Evolutionary conservation across 2,888 invertebrate species (phyloP), one percentile per base, ranked within the genome.

Genomic region (Xylota sylvarum): DNA sequence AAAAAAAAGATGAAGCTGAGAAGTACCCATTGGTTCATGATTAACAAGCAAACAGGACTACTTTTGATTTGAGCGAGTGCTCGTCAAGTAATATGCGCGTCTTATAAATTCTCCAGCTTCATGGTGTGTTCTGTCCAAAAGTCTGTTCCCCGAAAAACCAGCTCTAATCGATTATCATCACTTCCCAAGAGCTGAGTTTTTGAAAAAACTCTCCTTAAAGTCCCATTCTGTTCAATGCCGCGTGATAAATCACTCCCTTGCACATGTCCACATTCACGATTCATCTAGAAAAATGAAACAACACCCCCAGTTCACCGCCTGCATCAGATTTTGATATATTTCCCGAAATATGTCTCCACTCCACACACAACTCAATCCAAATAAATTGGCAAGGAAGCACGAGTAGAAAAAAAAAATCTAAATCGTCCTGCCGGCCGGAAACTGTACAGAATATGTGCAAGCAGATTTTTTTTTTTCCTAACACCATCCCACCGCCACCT

Each of bases 271-370:
- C 37, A 67, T 78, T 23, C 23, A 48, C 74, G 80, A 80, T 65
- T 70, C 56, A 40, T 32, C 50, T 7, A 40, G 56, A 72, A 62
- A 60, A 32, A 58, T 58, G 78, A 78, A 60, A 40, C 43, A 32
- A 65, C 52, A 67, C 52, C 69, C 64, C 37, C 64, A 30, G 58
- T 52, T 70, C 76, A 67, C 79, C 77, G 78, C 81, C 77, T 86
- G 86, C 82, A 82, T 72, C 62, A 78, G 73, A 82, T 73, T 73
- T 81, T 86, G 86, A 86, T 86, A 86, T 62, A 86, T 86, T 73
- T 82, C 35, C 56, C 50, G 46, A 82, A 77, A 86, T 86, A 86
- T 86, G 77, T 86, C 73, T 73, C 73, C 70, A 62, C 69, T 56
- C 40, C 40, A 40, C 70, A 64, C 69, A 72, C 62, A 74, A 46